These are phyloP conservation scores for Gadopsis marmoratus DNA, from an alignment of 2,797 vertebrate genomes.

Conservation along the genomic window DNA sequence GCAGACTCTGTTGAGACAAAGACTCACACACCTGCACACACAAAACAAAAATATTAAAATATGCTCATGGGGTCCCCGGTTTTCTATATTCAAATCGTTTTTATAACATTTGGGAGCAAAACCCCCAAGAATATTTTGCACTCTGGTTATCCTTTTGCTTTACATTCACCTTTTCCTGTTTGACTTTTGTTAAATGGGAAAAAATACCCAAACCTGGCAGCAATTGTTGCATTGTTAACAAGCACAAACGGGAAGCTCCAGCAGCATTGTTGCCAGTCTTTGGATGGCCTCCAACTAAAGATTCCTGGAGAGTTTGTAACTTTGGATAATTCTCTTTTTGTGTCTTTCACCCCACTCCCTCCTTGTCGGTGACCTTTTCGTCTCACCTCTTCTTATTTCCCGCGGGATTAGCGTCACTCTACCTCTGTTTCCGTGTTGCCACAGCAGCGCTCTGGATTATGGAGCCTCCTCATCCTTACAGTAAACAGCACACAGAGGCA, in stretches of 20 bases:
- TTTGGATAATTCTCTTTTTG: slow-evolving; percentile 33
- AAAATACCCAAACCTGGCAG: not conserved
- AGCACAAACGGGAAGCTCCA: not conserved
- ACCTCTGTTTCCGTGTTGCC: slow-evolving; percentile 71
- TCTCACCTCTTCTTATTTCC: slow-evolving; percentile 64
- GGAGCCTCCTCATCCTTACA: slow-evolving; percentile 65
- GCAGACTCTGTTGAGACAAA: slow-evolving; percentile 33
- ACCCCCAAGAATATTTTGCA: not conserved
- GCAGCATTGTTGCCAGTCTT: not conserved
- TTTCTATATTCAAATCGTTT: slow-evolving; percentile 5
- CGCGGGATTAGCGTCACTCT: slow-evolving; percentile 60
- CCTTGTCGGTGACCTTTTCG: slow-evolving; percentile 51
- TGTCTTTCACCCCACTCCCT: slow-evolving; percentile 38
- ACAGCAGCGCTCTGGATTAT: slow-evolving; percentile 73
- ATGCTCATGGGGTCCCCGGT: slow-evolving; percentile 9
- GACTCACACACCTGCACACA: slow-evolving; percentile 14
- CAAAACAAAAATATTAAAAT: slow-evolving; percentile 8
- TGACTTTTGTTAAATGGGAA: not conserved
- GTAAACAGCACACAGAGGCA: slow-evolving; percentile 72
- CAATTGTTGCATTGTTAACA: slow-evolving; percentile 3
- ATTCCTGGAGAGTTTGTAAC: slow-evolving; percentile 36
- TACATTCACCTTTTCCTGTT: slow-evolving; percentile 4
- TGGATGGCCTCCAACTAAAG: slow-evolving; percentile 12
- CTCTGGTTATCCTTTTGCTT: slow-evolving; percentile 5
- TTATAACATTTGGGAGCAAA: slow-evolving; percentile 11